phyloP scores from a whole-genome alignment of 2,113 vertebrate species.

The Platichthys flesus region DNA sequence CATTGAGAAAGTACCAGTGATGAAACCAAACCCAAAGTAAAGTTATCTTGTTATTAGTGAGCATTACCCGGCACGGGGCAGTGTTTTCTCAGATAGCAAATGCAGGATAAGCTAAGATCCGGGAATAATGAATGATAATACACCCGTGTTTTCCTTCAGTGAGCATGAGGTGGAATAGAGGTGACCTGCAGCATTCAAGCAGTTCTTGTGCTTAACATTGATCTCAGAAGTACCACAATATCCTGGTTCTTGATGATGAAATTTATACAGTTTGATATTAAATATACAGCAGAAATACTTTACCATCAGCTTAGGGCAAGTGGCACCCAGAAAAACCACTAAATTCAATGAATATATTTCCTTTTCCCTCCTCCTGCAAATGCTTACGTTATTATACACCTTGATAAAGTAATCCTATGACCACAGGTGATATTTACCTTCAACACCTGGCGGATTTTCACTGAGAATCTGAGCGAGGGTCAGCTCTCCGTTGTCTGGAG shows the following conservation, averaged over 20 bases:
- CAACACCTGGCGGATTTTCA: constrained; percentile 65
- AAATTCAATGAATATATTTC: background rate
- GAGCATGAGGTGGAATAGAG: constrained; percentile 10
- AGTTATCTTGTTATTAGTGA: constrained; percentile 21
- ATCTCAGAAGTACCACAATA: background rate
- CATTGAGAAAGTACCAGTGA: background rate
- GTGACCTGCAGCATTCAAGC: background rate
- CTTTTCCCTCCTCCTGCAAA: background rate
- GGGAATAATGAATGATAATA: constrained; percentile 44
- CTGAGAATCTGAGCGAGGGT: constrained; percentile 66
- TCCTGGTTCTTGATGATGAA: background rate
- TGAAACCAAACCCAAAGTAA: constrained; percentile 4
- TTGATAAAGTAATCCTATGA: background rate
- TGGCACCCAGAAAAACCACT: background rate
- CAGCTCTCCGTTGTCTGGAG: constrained; percentile 82
- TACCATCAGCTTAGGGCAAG: background rate
- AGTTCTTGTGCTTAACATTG: background rate
- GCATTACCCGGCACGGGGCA: constrained; percentile 26
- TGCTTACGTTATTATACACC: background rate
- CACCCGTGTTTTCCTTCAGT: constrained; percentile 54
- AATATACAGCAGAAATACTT: background rate
- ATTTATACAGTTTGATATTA: background rate
- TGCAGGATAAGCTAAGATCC: constrained; percentile 18
- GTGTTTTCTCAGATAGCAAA: constrained; percentile 67
- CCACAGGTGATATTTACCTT: constrained; percentile 64